Evolutionary conservation across 2,797 vertebrate species (phyloP), one percentile per base, ranked within the genome.

Genomic region (Gadopsis marmoratus): DNA sequence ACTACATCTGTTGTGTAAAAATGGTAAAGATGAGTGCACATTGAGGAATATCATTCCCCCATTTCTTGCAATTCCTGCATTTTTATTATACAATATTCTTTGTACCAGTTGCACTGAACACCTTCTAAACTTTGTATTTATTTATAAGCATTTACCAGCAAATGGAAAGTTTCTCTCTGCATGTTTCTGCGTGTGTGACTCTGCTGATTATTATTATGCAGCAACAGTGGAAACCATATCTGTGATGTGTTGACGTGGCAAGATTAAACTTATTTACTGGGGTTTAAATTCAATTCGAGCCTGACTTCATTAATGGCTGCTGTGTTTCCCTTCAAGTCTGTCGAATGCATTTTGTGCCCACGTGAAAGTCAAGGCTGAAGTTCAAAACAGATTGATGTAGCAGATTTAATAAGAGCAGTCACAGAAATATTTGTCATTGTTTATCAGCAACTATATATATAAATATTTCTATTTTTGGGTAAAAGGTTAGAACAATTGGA

Each of bases 211-310:
- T 64, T 29, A 77, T 67, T 45, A 69, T 6, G 53, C 8, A 76
- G 45, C 16, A 71, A 54, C 35, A 72, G 59, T 48, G 29, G 2
- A 65, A 79, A 63, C 4, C 17, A 80, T 56, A 66, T 76, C 4
- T 83, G 48, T 65, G 66, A 39, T 77, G 62, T 61, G 56, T 11
- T 78, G 68, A 85, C 31, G 2, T 72, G 69, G 78, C 76, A 75
- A 85, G 48, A 93, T 90, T 91, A 89, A 92, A 91, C 68, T 81
- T 84, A 62, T 87, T 75, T 61, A 79, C 61, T 79, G n/a, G 47
- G 54, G 31, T 48, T 83, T 62, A 26, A 35, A 65, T 66, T 64
- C 1, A 14, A 12, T 59, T 69, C 6, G 0, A 48, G 33, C 4
- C n/a, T 60, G 48, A 29, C 50, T 69, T 53, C 14, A 64, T 54